Evolutionary conservation across 2,797 vertebrate species (phyloP).

Genomic region (Crocodylus rhombifer): DNA sequence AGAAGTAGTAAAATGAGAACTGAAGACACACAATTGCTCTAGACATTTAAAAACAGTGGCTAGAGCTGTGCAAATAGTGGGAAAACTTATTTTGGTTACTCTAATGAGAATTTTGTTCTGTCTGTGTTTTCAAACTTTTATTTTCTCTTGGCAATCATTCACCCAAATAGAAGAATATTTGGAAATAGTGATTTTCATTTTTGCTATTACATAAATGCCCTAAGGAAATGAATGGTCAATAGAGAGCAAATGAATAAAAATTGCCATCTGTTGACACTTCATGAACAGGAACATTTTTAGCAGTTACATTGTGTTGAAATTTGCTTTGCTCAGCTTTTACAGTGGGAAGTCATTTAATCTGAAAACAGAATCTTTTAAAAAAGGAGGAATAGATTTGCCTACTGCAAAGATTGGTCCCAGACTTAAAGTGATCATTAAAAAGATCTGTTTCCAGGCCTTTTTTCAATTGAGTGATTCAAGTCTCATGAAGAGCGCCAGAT

Average conservation of each 20-base stretch:
- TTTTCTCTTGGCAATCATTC: not conserved
- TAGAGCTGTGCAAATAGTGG: not conserved
- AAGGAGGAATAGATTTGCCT: not conserved
- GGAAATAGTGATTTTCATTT: not conserved
- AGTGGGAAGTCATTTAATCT: not conserved
- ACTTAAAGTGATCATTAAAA: not conserved
- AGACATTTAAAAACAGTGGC: not conserved
- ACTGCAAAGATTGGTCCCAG: not conserved
- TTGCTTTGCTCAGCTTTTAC: not conserved
- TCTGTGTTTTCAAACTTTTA: not conserved
- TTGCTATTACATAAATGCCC: not conserved
- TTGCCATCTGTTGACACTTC: not conserved
- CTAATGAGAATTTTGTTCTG: not conserved
- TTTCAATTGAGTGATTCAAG: not conserved
- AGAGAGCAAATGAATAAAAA: not conserved
- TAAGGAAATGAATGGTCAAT: not conserved
- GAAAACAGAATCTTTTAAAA: not conserved
- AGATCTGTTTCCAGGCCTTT: not conserved
- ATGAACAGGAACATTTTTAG: not conserved
- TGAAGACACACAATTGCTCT: too few relatives aligned
- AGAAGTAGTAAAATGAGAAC: not conserved
- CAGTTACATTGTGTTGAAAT: not conserved
- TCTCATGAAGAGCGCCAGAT: not conserved
- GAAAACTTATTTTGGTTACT: not conserved
- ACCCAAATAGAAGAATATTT: not conserved